Evolutionary conservation across 2,888 invertebrate genomes (phyloP).

Genomic region (Dioctria rufipes): DNA sequence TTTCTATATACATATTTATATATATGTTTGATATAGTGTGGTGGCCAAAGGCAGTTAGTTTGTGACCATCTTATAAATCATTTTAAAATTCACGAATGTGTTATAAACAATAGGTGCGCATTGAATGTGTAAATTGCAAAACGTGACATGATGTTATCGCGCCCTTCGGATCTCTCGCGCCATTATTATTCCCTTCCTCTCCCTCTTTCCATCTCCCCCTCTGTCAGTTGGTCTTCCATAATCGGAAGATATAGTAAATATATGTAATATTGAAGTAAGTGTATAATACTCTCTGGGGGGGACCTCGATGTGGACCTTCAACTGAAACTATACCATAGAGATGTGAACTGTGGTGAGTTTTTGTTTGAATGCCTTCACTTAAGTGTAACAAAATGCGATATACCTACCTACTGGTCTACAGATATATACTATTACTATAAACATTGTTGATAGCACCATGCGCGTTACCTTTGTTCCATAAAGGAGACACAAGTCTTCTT

Average conservation of each 20-base stretch:
- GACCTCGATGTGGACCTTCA: too few species aligned
- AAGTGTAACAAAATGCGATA: slow-evolving; percentile 10
- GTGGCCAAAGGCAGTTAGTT: neutral
- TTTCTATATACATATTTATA: too few species aligned
- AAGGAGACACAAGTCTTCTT: too few species aligned
- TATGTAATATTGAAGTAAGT: too few species aligned
- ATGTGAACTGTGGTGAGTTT: neutral
- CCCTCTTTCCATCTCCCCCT: neutral
- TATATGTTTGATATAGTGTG: neutral
- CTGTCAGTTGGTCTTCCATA: neutral
- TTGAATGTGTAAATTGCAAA: slow-evolving; percentile 71
- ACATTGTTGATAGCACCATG: neutral
- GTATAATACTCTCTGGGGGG: too few species aligned
- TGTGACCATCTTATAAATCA: slow-evolving; percentile 40
- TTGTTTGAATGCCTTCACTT: slow-evolving; percentile 4
- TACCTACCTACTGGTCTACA: neutral
- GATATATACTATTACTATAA: neutral
- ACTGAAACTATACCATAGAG: neutral
- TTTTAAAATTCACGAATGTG: slow-evolving; percentile 55
- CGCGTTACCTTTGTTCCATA: too few species aligned
- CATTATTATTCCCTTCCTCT: neutral
- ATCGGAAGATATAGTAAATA: too few species aligned
- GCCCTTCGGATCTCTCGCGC: slow-evolving; percentile 18
- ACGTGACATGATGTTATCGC: slow-evolving; percentile 71
- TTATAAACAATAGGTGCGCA: slow-evolving; percentile 62